phyloP scores from a whole-genome alignment of 2,113 vertebrate genomes.

The Clarias magur region DNA sequence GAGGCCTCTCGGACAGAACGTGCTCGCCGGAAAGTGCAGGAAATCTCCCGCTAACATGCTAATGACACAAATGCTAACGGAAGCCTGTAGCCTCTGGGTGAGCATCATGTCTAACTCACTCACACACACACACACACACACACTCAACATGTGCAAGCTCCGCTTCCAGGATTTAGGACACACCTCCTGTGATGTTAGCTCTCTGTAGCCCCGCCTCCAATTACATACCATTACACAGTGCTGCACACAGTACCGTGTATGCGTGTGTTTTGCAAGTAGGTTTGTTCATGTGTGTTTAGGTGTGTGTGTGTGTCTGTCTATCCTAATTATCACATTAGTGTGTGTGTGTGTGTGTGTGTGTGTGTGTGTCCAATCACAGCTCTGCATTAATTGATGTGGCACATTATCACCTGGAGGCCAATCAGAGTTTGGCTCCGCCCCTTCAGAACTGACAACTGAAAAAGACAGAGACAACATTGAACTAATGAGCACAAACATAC shows the following conservation, averaged over 20 bases:
- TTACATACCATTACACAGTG: neutral
- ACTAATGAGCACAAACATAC: constrained; percentile 67
- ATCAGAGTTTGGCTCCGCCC: constrained; percentile 64
- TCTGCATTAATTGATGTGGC: constrained; percentile 70
- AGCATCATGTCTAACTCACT: neutral
- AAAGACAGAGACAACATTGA: constrained; percentile 76
- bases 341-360: constrained; percentile 62
- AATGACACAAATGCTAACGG: neutral
- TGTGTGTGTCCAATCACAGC: constrained; percentile 62
- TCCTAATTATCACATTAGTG: neutral
- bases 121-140: neutral
- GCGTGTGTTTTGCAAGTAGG: neutral
- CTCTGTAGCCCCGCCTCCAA: neutral
- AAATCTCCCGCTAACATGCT: neutral
- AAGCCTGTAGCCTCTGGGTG: neutral
- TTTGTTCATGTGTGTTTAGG: neutral
- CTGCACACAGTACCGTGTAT: neutral
- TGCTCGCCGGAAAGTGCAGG: neutral
- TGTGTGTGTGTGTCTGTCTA: constrained; percentile 34
- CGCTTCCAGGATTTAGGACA: neutral
- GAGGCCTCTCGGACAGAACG: neutral
- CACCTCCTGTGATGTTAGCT: no score
- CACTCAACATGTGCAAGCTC: neutral
- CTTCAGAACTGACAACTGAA: constrained; percentile 67
- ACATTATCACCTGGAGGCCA: constrained; percentile 63